Evolutionary conservation across 2,797 vertebrate species (phyloP), one percentile per base, ranked within the genome.

Genomic region (Fistularia commersonii): DNA sequence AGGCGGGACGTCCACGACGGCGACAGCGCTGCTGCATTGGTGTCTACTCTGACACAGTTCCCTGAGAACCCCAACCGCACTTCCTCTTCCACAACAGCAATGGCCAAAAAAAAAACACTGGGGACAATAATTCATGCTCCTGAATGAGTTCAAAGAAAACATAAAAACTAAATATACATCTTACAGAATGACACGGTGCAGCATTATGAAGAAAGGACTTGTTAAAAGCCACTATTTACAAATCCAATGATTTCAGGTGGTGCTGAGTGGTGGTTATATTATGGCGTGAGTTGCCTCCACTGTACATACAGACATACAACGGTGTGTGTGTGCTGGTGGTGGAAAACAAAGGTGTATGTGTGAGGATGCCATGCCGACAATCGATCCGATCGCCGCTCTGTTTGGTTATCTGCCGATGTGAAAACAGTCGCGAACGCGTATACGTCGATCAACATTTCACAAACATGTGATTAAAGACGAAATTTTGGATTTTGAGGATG

Each of bases 41-140:
- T 79, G 80, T 75, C 72, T 36, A 37, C 66, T 78, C 69, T 43
- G 40, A 81, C 72, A 75, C 69, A 75, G 65, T 87, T 90, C 89
- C 88, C 89, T 91, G 90, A 90, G 89, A 88, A 84, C 84, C 84
- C 80, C 76, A 81, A 78, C 78, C 65, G 62, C 61, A 73, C 57
- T 73, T 76, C 56, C 54, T 66, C 64, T 66, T 63, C 11, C 15
- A 87, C 76, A 79, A 78, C 76, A 79, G 73, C 64, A 74, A 79
- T 69, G 79, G 72, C 73, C 23, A 4, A 79, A 74, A 72, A 80
- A 72, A 81, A 75, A 74, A 81, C 39, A 70, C 69, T 62, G 74
- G 78, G 68, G 67, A 58, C 12, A 36, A 68, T 51, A 54, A 74
- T 33, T 31, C 41, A 61, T 41, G 58, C 61, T 62, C 72, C 62